Conservation (phyloP, 2,797 vertebrate genomes). For the Ptychadena robeensis region DNA sequence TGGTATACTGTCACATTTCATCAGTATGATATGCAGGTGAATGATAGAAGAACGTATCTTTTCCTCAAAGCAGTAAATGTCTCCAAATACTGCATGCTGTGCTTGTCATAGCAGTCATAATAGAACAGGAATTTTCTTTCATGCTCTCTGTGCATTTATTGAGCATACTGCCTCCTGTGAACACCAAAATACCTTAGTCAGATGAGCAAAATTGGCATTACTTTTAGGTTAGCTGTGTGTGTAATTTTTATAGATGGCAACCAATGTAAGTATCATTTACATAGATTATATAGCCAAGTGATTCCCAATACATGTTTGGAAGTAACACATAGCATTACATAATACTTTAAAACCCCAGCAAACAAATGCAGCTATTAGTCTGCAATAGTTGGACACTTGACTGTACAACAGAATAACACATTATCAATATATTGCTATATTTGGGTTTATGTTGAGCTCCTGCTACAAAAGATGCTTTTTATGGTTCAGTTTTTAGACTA, state of each 20-base stretch:
- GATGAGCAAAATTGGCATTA: neutral
- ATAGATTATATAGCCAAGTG: neutral
- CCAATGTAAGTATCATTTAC: neutral
- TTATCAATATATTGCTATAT: too few relatives aligned
- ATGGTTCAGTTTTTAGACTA: too few relatives aligned
- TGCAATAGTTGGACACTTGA: too few relatives aligned
- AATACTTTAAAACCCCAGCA: too few relatives aligned
- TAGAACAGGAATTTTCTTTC: neutral
- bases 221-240: neutral
- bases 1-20: neutral
- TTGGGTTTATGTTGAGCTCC: too few relatives aligned
- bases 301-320: too few relatives aligned
- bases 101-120: neutral
- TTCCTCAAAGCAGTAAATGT: neutral
- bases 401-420: too few relatives aligned
- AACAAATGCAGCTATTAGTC: too few relatives aligned
- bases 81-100: neutral
- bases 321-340: too few relatives aligned
- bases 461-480: too few relatives aligned
- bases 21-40: neutral
- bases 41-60: neutral
- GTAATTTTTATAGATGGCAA: neutral
- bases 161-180: neutral
- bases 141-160: neutral
- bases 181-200: neutral